Percentiles rank a stretch among this genome's conserved stretches.
Evolutionary conservation across 2,888 invertebrate species (phyloP).

Genomic region (Tiliacea citrago): DNA sequence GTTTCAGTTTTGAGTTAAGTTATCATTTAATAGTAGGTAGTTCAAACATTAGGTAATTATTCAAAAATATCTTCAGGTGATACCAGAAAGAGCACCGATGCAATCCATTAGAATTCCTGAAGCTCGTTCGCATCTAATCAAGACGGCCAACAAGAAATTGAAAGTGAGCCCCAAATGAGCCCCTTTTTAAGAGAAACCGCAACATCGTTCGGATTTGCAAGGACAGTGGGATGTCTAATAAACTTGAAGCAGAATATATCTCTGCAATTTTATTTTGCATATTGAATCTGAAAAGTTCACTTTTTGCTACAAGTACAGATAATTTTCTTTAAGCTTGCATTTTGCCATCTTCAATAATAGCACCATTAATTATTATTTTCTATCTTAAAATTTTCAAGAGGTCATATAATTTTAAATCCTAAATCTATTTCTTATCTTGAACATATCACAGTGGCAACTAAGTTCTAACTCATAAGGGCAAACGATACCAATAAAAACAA

Average conservation of each 20-base stretch:
- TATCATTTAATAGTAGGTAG: neutral
- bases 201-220: neutral
- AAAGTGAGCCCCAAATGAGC: conserved; percentile 6
- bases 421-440: neutral
- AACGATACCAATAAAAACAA: conserved; percentile 31
- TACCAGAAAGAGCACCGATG: neutral
- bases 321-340: neutral
- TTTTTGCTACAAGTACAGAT: neutral
- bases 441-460: neutral
- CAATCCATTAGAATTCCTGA: conserved; percentile 22
- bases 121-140: conserved; percentile 7
- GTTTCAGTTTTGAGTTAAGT: no score
- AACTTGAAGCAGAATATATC: neutral
- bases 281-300: neutral
- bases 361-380: neutral
- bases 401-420: neutral
- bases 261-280: neutral
- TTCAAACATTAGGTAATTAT: neutral
- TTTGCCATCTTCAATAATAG: neutral
- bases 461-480: neutral
- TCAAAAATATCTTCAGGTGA: no score
- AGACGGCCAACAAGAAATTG: conserved; percentile 24
- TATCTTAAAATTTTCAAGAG: neutral
- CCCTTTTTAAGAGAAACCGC: neutral
- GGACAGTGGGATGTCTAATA: neutral